Conservation (phyloP, 2,888 invertebrate genomes). For the Macrophya alboannulata region DNA sequence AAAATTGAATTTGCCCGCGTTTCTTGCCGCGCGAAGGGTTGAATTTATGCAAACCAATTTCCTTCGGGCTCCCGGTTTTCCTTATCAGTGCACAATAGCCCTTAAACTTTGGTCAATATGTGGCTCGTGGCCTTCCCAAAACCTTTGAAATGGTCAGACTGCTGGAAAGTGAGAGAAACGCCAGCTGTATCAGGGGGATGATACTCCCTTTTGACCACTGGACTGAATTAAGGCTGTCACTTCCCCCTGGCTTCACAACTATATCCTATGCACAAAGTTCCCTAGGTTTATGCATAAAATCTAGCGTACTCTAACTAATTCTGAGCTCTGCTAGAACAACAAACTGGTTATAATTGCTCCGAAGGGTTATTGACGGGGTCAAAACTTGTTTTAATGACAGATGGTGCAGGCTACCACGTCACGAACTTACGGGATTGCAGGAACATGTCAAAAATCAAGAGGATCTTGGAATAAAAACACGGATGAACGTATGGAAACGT, state of each 20-base stretch:
- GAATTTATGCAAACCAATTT: slow-evolving; percentile 56
- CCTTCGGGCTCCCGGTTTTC: slow-evolving; percentile 49
- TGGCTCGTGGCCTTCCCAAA: slow-evolving; percentile 35
- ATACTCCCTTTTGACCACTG: slow-evolving; percentile 18
- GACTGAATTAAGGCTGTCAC: slow-evolving; percentile 10
- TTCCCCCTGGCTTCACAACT: not conserved
- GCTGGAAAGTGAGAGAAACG: not conserved
- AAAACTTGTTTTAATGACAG: not conserved
- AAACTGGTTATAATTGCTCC: not conserved
- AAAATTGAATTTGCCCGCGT: slow-evolving; percentile 53
- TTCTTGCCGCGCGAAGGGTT: slow-evolving; percentile 53
- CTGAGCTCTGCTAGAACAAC: not conserved
- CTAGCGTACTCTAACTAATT: slow-evolving; percentile 6
- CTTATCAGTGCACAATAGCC: slow-evolving; percentile 54
- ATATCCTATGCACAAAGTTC: not conserved
- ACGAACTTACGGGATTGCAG: not conserved
- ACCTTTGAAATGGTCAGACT: slow-evolving; percentile 39
- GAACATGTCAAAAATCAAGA: not conserved
- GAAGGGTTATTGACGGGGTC: not conserved
- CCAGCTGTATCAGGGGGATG: slow-evolving; percentile 36
- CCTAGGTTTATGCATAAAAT: not conserved
- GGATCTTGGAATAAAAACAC: not conserved
- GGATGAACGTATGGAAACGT: not conserved
- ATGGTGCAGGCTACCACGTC: not conserved
- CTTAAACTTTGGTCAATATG: slow-evolving; percentile 54